Conservation (phyloP, 1,140 invertebrate species). For the Brachionus manjavacas region DNA sequence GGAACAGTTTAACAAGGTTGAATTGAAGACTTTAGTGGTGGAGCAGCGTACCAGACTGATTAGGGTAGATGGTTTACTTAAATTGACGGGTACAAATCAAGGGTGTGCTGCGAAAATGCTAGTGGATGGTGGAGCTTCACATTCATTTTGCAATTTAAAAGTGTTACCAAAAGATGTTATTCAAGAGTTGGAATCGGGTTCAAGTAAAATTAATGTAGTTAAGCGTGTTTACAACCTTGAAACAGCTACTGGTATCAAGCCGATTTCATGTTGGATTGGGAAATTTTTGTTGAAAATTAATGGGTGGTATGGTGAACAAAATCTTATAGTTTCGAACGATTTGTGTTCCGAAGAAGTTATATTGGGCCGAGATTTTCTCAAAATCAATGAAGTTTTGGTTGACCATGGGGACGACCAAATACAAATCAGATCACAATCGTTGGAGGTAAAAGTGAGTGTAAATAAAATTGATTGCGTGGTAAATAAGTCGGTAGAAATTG, state of each 20-base stretch:
- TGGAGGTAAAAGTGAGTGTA: not conserved
- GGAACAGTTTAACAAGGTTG: not conserved
- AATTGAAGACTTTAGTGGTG: not conserved
- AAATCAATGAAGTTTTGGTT: not conserved
- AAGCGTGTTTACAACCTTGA: not conserved
- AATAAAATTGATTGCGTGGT: not conserved
- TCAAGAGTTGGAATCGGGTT: not conserved
- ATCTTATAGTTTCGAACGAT: not conserved
- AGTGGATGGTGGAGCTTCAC: not conserved
- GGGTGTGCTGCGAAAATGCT: not conserved
- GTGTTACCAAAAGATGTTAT: not conserved
- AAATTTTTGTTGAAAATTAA: not conserved
- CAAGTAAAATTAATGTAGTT: not conserved
- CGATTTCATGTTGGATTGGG: not conserved
- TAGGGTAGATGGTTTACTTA: not conserved
- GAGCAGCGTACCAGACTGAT: not conserved
- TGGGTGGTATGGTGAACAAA: not conserved
- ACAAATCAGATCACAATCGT: not conserved
- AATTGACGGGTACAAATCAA: not conserved
- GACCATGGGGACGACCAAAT: not conserved
- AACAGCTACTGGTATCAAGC: not conserved
- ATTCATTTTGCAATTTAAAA: not conserved
- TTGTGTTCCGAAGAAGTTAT: not conserved
- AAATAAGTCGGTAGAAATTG: not conserved
- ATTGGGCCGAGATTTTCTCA: not conserved